These are phyloP conservation scores for Microcebus lehilahytsara DNA, from an alignment of 2,113 vertebrate genomes.

Conservation along the genomic window DNA sequence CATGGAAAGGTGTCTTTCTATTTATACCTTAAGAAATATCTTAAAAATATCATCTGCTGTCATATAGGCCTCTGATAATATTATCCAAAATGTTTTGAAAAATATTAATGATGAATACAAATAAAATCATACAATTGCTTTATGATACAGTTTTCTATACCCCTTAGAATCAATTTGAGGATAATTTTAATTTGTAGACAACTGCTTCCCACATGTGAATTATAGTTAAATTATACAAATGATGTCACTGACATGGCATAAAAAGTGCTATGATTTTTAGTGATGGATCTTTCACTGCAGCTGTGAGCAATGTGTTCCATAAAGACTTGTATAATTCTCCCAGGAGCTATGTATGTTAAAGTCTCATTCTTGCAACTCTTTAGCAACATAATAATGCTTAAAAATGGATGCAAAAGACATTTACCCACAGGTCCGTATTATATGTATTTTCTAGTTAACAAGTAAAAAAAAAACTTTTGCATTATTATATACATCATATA, in stretches of 20 bases:
- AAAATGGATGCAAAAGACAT: slow-evolving; percentile 68
- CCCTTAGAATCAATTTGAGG: slow-evolving; percentile 21
- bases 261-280: slow-evolving; percentile 77
- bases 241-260: slow-evolving; percentile 82
- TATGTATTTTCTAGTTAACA: slow-evolving; percentile 66
- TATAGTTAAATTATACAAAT: slow-evolving; percentile 76
- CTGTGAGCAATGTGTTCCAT: slow-evolving; percentile 81
- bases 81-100: background rate
- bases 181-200: slow-evolving; percentile 64
- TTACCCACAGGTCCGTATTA: slow-evolving; percentile 53
- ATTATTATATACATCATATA: background rate
- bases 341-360: slow-evolving; percentile 50
- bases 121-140: background rate
- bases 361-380: slow-evolving; percentile 63
- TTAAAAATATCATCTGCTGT: background rate
- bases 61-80: background rate
- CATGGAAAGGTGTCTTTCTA: background rate
- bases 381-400: slow-evolving; percentile 64
- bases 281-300: slow-evolving; percentile 76
- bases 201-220: slow-evolving; percentile 71
- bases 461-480: slow-evolving; percentile 34
- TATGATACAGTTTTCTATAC: background rate
- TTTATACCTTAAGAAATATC: background rate
- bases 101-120: background rate
- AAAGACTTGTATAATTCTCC: slow-evolving; percentile 65